phyloP scores from a whole-genome alignment of 53 echinoderm and acorn worm genomes.

The Crossaster papposus region DNA sequence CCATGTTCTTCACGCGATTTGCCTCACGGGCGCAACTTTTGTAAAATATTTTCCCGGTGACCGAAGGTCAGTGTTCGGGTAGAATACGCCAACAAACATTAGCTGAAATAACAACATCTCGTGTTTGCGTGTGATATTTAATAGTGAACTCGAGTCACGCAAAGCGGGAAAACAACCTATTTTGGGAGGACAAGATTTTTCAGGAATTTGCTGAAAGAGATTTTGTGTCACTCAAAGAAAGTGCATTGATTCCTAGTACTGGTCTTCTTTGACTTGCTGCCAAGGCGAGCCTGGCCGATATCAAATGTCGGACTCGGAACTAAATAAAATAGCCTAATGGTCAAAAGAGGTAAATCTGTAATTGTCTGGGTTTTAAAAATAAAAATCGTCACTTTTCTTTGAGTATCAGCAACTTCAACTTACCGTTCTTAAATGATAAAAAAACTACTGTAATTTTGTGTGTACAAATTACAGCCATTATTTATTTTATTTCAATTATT shows the following conservation, averaged over 20 bases:
- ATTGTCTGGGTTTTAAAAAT: too few relatives aligned
- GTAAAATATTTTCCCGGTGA: not conserved
- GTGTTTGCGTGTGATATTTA: slow-evolving; percentile 5
- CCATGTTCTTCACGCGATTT: not conserved
- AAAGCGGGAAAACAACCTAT: not conserved
- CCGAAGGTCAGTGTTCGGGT: not conserved
- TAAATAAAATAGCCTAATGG: too few relatives aligned
- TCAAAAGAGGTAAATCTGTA: too few relatives aligned
- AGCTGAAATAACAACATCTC: slow-evolving; percentile 26
- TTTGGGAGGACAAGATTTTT: not conserved
- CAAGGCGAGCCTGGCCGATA: not conserved
- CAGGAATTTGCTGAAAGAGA: slow-evolving; percentile 3
- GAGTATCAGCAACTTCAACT: not conserved
- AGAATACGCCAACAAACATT: slow-evolving; percentile 11
- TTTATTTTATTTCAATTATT: too few relatives aligned
- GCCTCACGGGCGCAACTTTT: not conserved
- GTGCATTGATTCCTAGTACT: not conserved
- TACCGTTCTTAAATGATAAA: too few relatives aligned
- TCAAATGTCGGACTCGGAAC: not conserved
- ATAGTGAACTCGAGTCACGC: not conserved
- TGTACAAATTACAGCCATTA: too few relatives aligned
- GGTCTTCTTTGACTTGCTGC: not conserved
- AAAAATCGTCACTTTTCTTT: not conserved
- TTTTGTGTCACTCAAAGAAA: slow-evolving; percentile 4
- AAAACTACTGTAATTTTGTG: too few relatives aligned